Conservation (phyloP, 2,113 vertebrate genomes). For the human (Homo sapiens) region GRCh38 chr4:169188501-169189000, state of each 20-base stretch:
- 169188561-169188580: neutral
- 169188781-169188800: conserved; percentile 45
- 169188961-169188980: neutral
- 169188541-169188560: conserved; percentile 39
- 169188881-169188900: conserved; percentile 59
- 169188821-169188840: conserved; percentile 45
- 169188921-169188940: conserved; percentile 66
- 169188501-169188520: neutral
- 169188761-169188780: conserved; percentile 46
- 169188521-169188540: neutral
- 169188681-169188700: conserved; percentile 67
- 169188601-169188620: conserved; percentile 36
- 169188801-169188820: neutral
- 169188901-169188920: conserved; percentile 52
- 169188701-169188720: conserved; percentile 61
- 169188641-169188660: conserved; percentile 16
- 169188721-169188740: conserved; percentile 69
- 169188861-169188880: conserved; percentile 19
- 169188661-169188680: conserved; percentile 56
- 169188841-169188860: conserved; percentile 58
- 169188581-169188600: conserved; percentile 37
- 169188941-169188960: conserved; percentile 45
- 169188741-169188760: conserved; percentile 67
- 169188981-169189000: neutral
- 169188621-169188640: conserved; percentile 28